Conservation (phyloP, 2,888 invertebrate species). For the Minunthozetes semirufus region DNA sequence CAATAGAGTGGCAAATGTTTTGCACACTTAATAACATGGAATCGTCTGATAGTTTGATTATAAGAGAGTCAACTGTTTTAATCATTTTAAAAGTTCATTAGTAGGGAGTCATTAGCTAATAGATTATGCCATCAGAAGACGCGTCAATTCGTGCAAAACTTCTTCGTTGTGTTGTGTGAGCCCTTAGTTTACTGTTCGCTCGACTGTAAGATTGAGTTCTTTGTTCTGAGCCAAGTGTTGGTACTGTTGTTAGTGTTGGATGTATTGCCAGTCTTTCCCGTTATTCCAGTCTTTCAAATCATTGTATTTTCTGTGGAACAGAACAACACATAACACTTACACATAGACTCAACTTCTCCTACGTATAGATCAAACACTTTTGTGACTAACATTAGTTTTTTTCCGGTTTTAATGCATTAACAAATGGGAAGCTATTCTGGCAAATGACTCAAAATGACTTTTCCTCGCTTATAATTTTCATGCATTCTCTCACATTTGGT, state of each 20-base stretch:
- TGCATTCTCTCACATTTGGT: neutral
- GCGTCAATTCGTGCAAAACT: constrained; percentile 18
- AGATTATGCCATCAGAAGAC: constrained; percentile 17
- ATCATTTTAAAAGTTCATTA: constrained; percentile 30
- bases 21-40: neutral
- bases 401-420: constrained; percentile 11
- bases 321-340: neutral
- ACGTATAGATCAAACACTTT: neutral
- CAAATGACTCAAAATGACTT: constrained; percentile 16
- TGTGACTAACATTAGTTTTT: neutral
- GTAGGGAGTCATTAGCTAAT: constrained; percentile 17
- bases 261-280: too few relatives aligned
- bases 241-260: too few relatives aligned
- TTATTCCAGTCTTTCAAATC: neutral
- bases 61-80: neutral
- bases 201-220: constrained; percentile 10
- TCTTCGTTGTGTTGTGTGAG: neutral
- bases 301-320: neutral
- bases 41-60: neutral
- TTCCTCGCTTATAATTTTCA: neutral
- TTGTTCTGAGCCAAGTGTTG: neutral
- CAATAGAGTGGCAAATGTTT: constrained; percentile 10
- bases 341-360: neutral
- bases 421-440: constrained; percentile 1
- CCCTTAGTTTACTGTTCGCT: constrained; percentile 19